phyloP scores from a whole-genome alignment of 2,113 vertebrate genomes.

The Amphiprion percula region DNA sequence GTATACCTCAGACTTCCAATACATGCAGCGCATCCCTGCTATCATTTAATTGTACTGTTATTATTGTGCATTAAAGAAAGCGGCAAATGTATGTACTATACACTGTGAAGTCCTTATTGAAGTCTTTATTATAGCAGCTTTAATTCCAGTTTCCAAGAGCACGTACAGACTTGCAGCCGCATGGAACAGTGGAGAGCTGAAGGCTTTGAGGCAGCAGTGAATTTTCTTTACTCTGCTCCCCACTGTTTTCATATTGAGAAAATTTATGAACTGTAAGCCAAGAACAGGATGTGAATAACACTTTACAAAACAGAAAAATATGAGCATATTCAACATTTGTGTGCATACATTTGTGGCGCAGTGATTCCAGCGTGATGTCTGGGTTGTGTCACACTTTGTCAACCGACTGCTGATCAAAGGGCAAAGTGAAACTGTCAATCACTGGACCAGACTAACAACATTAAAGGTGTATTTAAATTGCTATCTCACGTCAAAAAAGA shows the following conservation, averaged over 20 bases:
- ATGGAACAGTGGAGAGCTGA: conserved; percentile 30
- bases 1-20: not conserved
- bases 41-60: not conserved
- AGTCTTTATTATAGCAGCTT: not conserved
- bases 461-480: conserved; percentile 20
- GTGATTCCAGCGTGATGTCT: not conserved
- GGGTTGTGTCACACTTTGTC: conserved; percentile 19
- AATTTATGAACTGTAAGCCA: conserved; percentile 27
- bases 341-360: not conserved
- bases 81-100: not conserved
- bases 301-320: not conserved
- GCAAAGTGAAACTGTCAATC: conserved; percentile 24
- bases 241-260: conserved; percentile 21
- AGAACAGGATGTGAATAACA: conserved; percentile 3
- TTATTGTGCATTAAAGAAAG: not conserved
- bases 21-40: not conserved
- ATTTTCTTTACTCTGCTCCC: conserved; percentile 41
- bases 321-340: not conserved
- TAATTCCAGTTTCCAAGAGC: not conserved
- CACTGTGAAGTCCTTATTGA: not conserved
- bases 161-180: conserved; percentile 9
- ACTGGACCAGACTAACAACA: conserved; percentile 15
- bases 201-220: conserved; percentile 22
- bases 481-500: not conserved
- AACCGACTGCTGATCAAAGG: conserved; percentile 46